phyloP scores from a whole-genome alignment of 2,113 vertebrate species.

The Oryzias celebensis region DNA sequence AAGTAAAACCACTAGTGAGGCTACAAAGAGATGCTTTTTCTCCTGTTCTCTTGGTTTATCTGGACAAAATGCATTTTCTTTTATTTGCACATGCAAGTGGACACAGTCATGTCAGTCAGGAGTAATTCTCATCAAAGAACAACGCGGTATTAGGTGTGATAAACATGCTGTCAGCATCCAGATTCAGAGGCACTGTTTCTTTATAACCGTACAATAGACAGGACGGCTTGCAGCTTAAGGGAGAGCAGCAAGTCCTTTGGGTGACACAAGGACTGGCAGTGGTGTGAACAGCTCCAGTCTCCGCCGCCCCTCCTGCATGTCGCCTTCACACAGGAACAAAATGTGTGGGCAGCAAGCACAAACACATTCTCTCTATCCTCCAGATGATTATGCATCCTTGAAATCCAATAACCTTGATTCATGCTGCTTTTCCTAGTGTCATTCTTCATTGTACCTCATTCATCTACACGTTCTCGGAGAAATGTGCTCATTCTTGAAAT shows the following conservation, averaged over 20 bases:
- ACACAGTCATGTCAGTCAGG: constrained; percentile 38
- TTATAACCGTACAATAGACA: constrained; percentile 48
- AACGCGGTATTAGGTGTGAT: constrained; percentile 18
- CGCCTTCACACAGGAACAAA: constrained; percentile 53
- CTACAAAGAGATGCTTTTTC: constrained; percentile 14
- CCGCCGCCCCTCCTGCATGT: constrained; percentile 18
- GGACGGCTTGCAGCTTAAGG: constrained; percentile 27
- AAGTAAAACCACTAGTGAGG: constrained; percentile 35
- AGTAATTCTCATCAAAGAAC: constrained; percentile 50
- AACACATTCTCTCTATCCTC: constrained; percentile 64
- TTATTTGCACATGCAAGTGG: constrained; percentile 18
- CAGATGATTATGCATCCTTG: constrained; percentile 67
- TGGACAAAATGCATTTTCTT: constrained; percentile 16
- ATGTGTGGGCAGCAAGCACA: constrained; percentile 69
- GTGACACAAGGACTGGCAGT: constrained; percentile 62
- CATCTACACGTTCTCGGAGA: constrained; percentile 51
- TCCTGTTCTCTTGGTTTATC: constrained; percentile 20
- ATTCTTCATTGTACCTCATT: constrained; percentile 48
- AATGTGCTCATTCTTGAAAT: constrained; percentile 34
- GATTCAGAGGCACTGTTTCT: constrained; percentile 26
- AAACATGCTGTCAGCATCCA: constrained; percentile 10
- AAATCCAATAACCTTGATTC: constrained; percentile 74
- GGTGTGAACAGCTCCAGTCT: constrained; percentile 36
- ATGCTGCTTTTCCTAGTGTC: constrained; percentile 56
- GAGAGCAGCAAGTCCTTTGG: constrained; percentile 51